A percentile compares a stretch with the other conserved stretches of the same genome.
Conservation (phyloP, 2,888 invertebrate genomes). For the Meganola albula region DNA sequence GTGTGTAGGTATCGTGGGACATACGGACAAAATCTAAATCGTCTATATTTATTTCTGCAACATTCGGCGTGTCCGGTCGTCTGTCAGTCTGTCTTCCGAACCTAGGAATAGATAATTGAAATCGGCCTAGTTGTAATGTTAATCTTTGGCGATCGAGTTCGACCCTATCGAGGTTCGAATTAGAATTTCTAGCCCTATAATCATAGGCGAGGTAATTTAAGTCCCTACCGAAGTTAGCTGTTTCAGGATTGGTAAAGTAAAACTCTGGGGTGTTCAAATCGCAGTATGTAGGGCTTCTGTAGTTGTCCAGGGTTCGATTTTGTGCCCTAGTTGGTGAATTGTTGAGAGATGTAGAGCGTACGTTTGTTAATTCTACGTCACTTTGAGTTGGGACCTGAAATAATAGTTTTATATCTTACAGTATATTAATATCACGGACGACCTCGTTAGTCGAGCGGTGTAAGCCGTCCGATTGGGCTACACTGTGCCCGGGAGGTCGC, state of each 20-base stretch:
- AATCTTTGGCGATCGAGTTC: conserved; percentile 41
- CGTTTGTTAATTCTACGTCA: conserved; percentile 58
- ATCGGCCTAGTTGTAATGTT: conserved; percentile 58
- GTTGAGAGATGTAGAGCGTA: conserved; percentile 35
- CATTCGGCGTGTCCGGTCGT: conserved; percentile 62
- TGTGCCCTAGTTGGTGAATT: conserved; percentile 39
- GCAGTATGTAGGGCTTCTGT: conserved; percentile 51
- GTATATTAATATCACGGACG: too few relatives aligned
- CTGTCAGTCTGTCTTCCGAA: conserved; percentile 39
- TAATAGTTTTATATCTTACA: too few relatives aligned
- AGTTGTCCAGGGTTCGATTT: conserved; percentile 31
- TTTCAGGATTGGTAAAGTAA: conserved; percentile 42
- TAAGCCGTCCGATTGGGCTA: too few relatives aligned
- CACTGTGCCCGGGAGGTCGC: too few relatives aligned
- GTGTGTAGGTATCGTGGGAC: conserved; percentile 59
- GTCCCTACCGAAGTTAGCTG: conserved; percentile 36
- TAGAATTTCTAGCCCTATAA: conserved; percentile 38
- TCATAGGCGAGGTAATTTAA: conserved; percentile 52
- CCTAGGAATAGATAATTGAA: conserved; percentile 54
- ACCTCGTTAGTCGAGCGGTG: too few relatives aligned
- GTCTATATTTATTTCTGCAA: conserved; percentile 54
- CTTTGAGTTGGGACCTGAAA: conserved; percentile 55
- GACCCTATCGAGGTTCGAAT: conserved; percentile 43
- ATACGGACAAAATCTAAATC: conserved; percentile 55
- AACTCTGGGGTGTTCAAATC: conserved; percentile 39